A percentile compares a stretch with the other conserved stretches of the same genome.
Conservation (phyloP, 2,888 invertebrate species). For the Tetanocera ferruginea region DNA sequence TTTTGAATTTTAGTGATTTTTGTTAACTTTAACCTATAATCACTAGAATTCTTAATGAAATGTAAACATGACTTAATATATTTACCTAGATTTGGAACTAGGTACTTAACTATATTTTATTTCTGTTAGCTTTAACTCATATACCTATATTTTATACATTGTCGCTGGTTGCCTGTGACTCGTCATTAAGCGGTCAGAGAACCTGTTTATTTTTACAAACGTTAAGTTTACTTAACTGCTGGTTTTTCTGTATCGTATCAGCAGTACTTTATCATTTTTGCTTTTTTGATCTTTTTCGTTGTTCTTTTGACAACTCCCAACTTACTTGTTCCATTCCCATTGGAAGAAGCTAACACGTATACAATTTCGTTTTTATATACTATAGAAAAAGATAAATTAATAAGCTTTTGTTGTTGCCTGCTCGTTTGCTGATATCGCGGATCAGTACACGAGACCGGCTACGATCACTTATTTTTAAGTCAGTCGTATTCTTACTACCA, state of each 20-base stretch:
- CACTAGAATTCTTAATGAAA: too few relatives aligned
- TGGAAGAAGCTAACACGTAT: constrained; percentile 24
- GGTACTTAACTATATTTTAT: background rate
- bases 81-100: background rate
- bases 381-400: background rate
- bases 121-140: background rate
- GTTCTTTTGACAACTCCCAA: background rate
- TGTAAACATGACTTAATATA: too few relatives aligned
- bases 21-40: too few relatives aligned
- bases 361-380: constrained; percentile 20
- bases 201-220: background rate
- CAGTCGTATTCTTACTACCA: constrained; percentile 17
- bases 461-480: background rate
- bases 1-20: too few relatives aligned
- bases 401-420: background rate
- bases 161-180: too few relatives aligned
- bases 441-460: background rate
- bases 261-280: background rate
- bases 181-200: background rate
- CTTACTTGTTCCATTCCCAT: background rate
- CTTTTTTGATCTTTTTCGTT: background rate
- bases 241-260: background rate
- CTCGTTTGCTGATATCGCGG: background rate
- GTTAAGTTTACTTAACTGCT: background rate
- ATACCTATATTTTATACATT: background rate